Base-by-base conservation (phyloP, 2,797 vertebrate genomes). In the Pipistrellus kuhlii region DNA sequence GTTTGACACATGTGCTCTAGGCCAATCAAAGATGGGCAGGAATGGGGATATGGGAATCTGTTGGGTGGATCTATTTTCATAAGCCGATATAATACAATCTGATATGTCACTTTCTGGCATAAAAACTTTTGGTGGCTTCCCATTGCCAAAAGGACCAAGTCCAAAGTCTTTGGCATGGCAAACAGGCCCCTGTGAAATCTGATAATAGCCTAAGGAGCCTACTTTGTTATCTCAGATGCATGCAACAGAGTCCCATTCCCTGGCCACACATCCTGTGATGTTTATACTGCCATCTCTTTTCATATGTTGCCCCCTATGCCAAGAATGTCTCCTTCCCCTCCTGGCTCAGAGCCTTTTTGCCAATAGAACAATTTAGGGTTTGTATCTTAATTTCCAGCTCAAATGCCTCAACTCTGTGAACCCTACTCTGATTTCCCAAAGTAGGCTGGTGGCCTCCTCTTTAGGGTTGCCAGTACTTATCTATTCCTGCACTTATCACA, bases 351-450 rank as follows among this genome's bases (percentile, higher is more conserved):
- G 48, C 27, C 53, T 48, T 62, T 21, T 73, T 82, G 59, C 62
- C 62, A 82, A n/a, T 3, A 92, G 83, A 89, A 72, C 38, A 80
- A 73, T 87, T 73, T 71, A 11, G 12, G 12, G 23, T 48, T 77
- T 69, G 46, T 12, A 73, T 73, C 11, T 91, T 53, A 90, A 77
- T 89, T 73, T 46, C 20, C 21, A 81, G 27, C 10, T 72, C 48
- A 82, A 82, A 91, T 27, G 35, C 66, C 57, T 17, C 81, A n/a
- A 77, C 30, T 94, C 55, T 55, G 27, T 62, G 44, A 94, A n/a
- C 35, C 25, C n/a, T 44, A 59, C 66, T 94, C 11, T 87, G 38
- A 48, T 53, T 86, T 96, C 64, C 86, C 13, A 78, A 53, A 81
- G 59, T 12, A 64, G 66, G 27, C 3, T 44, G 55, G 18, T 66